phyloP scores from a whole-genome alignment of 2,888 invertebrate species.

The Zygogramma bicolorata region DNA sequence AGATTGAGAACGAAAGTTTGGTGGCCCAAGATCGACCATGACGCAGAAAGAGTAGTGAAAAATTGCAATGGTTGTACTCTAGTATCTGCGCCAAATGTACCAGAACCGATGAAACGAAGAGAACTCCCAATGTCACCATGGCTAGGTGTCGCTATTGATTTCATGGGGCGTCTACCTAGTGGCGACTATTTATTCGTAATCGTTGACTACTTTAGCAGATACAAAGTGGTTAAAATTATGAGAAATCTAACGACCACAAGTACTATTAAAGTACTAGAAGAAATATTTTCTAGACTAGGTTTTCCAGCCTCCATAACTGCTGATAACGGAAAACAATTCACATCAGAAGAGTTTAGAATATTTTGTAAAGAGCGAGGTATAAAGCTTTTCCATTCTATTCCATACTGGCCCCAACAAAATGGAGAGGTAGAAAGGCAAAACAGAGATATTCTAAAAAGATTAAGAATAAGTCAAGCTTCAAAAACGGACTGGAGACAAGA shows the following conservation, averaged over 20 bases:
- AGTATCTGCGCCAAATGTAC: slow-evolving; percentile 34
- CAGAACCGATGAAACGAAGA: slow-evolving; percentile 44
- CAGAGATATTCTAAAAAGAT: slow-evolving; percentile 32
- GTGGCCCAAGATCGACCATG: too few relatives aligned
- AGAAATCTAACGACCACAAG: slow-evolving; percentile 30
- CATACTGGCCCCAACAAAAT: slow-evolving; percentile 42
- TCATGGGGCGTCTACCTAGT: slow-evolving; percentile 48
- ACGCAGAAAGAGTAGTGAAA: slow-evolving; percentile 38
- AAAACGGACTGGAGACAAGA: not conserved
- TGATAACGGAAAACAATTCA: slow-evolving; percentile 49
- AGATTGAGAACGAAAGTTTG: too few relatives aligned
- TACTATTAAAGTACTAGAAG: slow-evolving; percentile 37
- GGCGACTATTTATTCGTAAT: too few relatives aligned
- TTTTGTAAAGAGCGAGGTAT: too few relatives aligned
- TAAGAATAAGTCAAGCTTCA: not conserved
- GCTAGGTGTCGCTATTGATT: slow-evolving; percentile 49
- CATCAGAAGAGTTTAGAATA: slow-evolving; percentile 38
- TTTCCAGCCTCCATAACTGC: slow-evolving; percentile 37
- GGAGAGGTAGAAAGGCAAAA: slow-evolving; percentile 36
- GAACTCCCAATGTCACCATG: slow-evolving; percentile 44
- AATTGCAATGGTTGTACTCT: slow-evolving; percentile 44
- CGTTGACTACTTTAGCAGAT: slow-evolving; percentile 30
- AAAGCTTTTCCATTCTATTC: too few relatives aligned
- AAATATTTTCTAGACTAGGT: slow-evolving; percentile 47
- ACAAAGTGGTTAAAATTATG: slow-evolving; percentile 46